Evolutionary conservation across 2,888 invertebrate genomes (phyloP), one percentile per base, ranked within the genome.

Genomic region (Idaea biselata): DNA sequence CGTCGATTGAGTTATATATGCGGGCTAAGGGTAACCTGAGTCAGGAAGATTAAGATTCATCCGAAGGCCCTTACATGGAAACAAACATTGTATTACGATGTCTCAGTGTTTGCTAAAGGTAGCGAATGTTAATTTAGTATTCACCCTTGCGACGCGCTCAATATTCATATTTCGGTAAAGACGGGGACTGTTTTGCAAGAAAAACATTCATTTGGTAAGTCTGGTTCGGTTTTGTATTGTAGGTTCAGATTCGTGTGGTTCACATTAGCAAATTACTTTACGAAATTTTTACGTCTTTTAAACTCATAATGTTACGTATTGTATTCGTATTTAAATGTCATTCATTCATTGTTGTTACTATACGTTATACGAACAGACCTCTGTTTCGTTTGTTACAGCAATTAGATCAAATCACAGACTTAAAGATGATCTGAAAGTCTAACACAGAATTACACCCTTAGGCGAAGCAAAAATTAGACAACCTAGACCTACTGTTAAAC

Each of bases 1-100:
- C 77, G 84, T 82, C 90, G 90, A 92, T 91, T 91, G 91, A 91
- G 91, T 89, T 91, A 91, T 89, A 89, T 85, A 91, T 91, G 88
- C 91, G 91, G 91, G 91, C 84, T 88, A 87, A 87, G 88, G 88
- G 89, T 82, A 85, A 83, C 88, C 91, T 90, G 90, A 89, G 75
- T 89, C 86, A 87, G 85, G 85, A 85, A 89, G 88, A 90, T 91
- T 91, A 90, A 91, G 89, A 91, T 90, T 90, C 90, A 89, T 88
- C 84, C 87, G 81, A 85, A 88, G 90, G 82, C 88, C 89, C 87
- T 88, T 88, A 90, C 89, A 91, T 77, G 84, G 84, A 84, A 82
- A 77, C 90, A 92, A 92, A 92, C 91, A 91, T 90, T 89, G 91
- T 89, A 88, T 86, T 86, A 84, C 89, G 83, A 84, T 90, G 91